A percentile compares a stretch with the other conserved stretches of the same genome.
Evolutionary conservation across 2,888 invertebrate species (phyloP).

Genomic region (Epirrhoe tristata): DNA sequence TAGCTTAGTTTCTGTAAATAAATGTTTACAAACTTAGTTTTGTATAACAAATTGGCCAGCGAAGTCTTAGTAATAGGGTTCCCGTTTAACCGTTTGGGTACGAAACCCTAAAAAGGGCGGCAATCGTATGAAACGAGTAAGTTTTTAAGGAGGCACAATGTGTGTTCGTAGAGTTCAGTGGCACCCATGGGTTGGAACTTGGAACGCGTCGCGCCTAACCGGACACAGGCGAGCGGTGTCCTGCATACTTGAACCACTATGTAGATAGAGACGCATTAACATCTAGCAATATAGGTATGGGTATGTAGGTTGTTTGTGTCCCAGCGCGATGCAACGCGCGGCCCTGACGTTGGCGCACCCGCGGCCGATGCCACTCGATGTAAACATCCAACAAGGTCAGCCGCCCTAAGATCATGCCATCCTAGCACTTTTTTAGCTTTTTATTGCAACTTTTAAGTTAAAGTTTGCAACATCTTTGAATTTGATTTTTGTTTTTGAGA

Average conservation of each 20-base stretch:
- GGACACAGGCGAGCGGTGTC: conserved; percentile 73
- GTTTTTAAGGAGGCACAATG: conserved; percentile 40
- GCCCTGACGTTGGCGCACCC: conserved; percentile 77
- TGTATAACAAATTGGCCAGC: too few relatives aligned
- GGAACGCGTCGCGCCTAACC: conserved; percentile 65
- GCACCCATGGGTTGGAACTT: conserved; percentile 60
- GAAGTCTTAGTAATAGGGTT: too few relatives aligned
- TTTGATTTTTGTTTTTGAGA: not conserved
- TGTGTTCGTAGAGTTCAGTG: conserved; percentile 66
- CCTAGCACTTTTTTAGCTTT: conserved; percentile 58
- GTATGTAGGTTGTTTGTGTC: conserved; percentile 79
- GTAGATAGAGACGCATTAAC: conserved; percentile 62
- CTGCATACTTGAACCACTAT: conserved; percentile 75
- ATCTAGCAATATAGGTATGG: conserved; percentile 55
- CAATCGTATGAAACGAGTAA: conserved; percentile 1
- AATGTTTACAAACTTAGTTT: too few relatives aligned
- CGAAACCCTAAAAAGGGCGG: too few relatives aligned
- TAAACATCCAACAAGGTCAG: conserved; percentile 81
- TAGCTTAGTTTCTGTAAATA: too few relatives aligned
- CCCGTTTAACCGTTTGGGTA: too few relatives aligned
- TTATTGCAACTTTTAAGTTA: conserved; percentile 27
- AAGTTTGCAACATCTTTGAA: not conserved
- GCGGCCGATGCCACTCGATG: conserved; percentile 70
- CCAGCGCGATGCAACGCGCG: conserved; percentile 71
- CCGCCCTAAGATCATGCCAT: conserved; percentile 63